Evolutionary conservation across 2,113 vertebrate genomes (phyloP), one percentile per base, ranked within the genome.

Genomic region (Alaudala cheleensis): DNA sequence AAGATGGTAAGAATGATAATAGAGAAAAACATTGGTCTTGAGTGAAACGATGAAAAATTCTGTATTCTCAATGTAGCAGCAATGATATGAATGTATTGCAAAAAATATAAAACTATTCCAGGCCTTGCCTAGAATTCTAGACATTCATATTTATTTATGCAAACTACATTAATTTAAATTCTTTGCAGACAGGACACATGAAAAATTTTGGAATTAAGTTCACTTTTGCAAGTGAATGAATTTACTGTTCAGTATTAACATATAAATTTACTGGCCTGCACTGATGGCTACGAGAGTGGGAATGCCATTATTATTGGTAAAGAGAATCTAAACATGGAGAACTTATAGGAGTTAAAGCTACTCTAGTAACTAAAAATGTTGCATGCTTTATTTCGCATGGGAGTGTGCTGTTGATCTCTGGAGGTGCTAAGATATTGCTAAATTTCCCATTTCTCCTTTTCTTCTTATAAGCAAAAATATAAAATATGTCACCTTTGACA

Each of bases 81-180:
- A 56, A 64, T 86, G 50, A 56, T 51, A 74, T 9, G 39, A 87
- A 86, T 2, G 5, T 81, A 72, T 56, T 91, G 42, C 33, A 92
- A 83, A 83, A 96, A 94, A 45, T 54, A 82, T 40, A 62, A 85
- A 96, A 76, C 60, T 88, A 71, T 90, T 86, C 56, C 25, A 86
- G 47, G 45, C 62, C 65, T 86, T 90, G 45, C 64, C 61, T 93
- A 66, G 62, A 89, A 88, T 87, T 76, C 47, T 61, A 92, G 65
- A 61, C 53, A 83, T 96, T 88, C 76, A 51, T 95, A 93, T 96
- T 97, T 97, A 93, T 96, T 97, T 95, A 96, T 92, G 95, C 79
- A 96, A 89, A 96, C 64, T 47, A 42, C 16, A 44, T 93, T 96
- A 86, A 83, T 95, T 94, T 96, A 90, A 97, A 96, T 96, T 97